These are phyloP conservation scores for Phymorhynchus buccinoides DNA, from an alignment of 1,140 invertebrate genomes.

Conservation along the genomic window DNA sequence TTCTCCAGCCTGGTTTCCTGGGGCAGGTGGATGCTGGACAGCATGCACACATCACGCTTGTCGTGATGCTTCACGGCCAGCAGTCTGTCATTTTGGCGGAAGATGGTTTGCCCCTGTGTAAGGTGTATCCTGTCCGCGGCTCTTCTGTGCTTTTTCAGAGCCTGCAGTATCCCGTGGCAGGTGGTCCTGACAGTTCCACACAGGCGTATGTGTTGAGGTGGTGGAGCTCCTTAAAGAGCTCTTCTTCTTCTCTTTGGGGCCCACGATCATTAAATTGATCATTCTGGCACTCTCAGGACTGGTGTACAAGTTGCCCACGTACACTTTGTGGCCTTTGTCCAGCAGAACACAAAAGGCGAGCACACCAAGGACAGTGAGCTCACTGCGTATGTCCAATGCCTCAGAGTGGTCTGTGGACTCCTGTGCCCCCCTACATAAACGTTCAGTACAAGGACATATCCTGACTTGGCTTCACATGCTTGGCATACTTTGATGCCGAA, in stretches of 20 bases:
- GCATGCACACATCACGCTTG: conserved; percentile 42
- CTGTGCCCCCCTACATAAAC: conserved; percentile 35
- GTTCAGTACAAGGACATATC: conserved; percentile 40
- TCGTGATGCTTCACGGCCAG: conserved; percentile 33
- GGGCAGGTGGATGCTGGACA: conserved; percentile 40
- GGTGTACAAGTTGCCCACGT: conserved; percentile 50
- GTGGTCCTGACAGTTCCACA: conserved; percentile 43
- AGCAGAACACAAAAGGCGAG: conserved; percentile 41
- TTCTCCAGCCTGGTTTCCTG: conserved; percentile 30
- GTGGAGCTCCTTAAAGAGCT: conserved; percentile 40
- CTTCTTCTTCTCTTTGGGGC: too few species aligned
- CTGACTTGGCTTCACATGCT: conserved; percentile 38
- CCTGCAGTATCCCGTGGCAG: conserved; percentile 32
- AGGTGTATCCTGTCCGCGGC: conserved; percentile 29
- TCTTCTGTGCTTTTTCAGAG: neutral
- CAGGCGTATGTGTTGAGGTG: conserved; percentile 41
- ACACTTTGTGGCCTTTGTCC: conserved; percentile 45
- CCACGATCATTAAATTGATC: too few species aligned
- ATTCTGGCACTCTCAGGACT: too few species aligned
- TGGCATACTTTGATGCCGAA: conserved; percentile 46
- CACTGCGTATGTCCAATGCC: conserved; percentile 26
- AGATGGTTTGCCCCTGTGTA: conserved; percentile 25
- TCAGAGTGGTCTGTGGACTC: conserved; percentile 5
- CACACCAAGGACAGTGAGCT: conserved; percentile 39
- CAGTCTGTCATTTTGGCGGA: conserved; percentile 14